These are phyloP conservation scores for Pleuronectes platessa DNA, from an alignment of 2,113 vertebrate genomes.

Conservation along the genomic window DNA sequence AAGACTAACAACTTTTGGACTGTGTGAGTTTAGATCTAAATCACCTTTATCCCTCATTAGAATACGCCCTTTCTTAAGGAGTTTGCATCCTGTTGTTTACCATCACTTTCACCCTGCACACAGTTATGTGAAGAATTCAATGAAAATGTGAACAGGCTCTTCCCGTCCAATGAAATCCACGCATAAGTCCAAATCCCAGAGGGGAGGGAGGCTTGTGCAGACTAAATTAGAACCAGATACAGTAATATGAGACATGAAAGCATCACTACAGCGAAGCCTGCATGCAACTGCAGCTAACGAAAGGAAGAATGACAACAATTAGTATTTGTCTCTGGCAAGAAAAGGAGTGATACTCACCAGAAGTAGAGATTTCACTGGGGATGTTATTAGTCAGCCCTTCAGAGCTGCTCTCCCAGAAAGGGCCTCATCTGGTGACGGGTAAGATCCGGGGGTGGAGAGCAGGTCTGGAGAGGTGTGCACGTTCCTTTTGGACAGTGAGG, in stretches of 20 bases:
- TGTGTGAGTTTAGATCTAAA: neutral
- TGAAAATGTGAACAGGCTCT: constrained; percentile 6
- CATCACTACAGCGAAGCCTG: constrained; percentile 35
- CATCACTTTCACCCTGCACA: constrained; percentile 4
- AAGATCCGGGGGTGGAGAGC: neutral
- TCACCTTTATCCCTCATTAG: neutral
- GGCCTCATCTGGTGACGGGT: neutral
- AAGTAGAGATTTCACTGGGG: constrained; percentile 8
- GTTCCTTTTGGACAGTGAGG: neutral
- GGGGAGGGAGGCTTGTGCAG: neutral
- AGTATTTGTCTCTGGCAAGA: neutral
- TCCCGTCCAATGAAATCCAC: constrained; percentile 2
- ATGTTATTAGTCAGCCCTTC: constrained; percentile 8
- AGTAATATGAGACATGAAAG: constrained; percentile 44
- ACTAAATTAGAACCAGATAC: constrained; percentile 64
- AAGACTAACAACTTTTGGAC: constrained; percentile 4
- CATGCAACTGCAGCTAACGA: constrained; percentile 7
- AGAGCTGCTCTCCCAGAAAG: constrained; percentile 13
- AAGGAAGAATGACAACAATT: neutral
- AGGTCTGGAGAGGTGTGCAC: neutral
- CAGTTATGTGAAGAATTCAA: constrained; percentile 36
- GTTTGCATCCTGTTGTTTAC: neutral
- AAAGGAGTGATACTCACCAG: constrained; percentile 63
- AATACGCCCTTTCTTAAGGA: neutral
- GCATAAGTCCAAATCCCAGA: neutral